Evolutionary conservation across 2,797 vertebrate species (phyloP), one percentile per base, ranked within the genome.

Genomic region (Chanos chanos): DNA sequence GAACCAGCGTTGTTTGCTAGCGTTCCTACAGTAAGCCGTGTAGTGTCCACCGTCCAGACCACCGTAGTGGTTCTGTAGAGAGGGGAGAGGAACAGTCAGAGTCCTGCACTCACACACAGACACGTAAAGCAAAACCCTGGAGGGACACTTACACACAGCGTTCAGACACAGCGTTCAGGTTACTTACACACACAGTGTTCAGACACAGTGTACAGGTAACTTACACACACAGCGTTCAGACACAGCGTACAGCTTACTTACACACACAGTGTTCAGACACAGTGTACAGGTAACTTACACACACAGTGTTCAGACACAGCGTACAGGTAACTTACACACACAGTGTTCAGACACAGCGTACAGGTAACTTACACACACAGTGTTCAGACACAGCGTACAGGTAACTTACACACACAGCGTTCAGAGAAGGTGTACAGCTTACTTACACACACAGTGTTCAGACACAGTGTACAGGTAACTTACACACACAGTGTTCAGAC

Each of bases 101-200:
- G 51, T 13, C 2, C 52, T 2, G 22, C 3, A 13, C 12, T 21
- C 19, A 37, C 6, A 34, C 4, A 37, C 33, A 50, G 7, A 49
- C n/a, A 21, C 13, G 16, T 43, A 19, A 41, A 10, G 9, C 6
- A 19, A 4, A 5, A 2, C 7, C 6, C 33, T 1, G 49, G 13
- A 25, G 2, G 8, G 4, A 15, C 10, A 4, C 6, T 3, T 1
- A 4, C n/a, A n/a, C n/a, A n/a, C n/a, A n/a, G 96, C 96, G 96
- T 83, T 99, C 97, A 61, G 97, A 99, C 44, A 98, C 93, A 22
- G 89, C 93, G 76, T 92, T 98, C 47, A 99, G 91, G 75, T 86
- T 92, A 96, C 96, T 96, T 83, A 99, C 97, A 61, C 97, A 99
- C 44, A 98, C 93, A 22, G 89, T 93, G 76, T 92, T 99, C 97